phyloP scores from a whole-genome alignment of 1,140 invertebrate genomes.

The Stegodyphus dumicola region DNA sequence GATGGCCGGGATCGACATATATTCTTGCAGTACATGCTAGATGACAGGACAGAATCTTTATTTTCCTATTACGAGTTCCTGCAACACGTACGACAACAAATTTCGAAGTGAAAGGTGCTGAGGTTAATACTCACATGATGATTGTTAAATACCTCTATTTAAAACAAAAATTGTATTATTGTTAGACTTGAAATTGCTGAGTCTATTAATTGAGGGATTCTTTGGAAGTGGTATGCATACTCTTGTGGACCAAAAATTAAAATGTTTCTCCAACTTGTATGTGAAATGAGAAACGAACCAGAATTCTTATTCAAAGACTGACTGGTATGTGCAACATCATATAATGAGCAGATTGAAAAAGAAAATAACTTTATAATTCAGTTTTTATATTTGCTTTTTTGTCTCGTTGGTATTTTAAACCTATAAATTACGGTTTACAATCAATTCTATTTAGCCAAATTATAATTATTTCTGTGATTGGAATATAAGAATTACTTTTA shows the following conservation, averaged over 20 bases:
- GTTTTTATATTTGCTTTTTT: neutral
- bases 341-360: too few species aligned
- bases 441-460: slow-evolving; percentile 38
- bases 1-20: slow-evolving; percentile 83
- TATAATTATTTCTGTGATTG: slow-evolving; percentile 15
- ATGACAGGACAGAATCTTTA: slow-evolving; percentile 92
- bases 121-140: neutral
- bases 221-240: too few species aligned
- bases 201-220: too few species aligned
- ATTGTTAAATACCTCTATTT: too few species aligned
- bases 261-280: too few species aligned
- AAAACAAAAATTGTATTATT: too few species aligned
- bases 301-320: too few species aligned
- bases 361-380: too few species aligned
- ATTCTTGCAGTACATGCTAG: slow-evolving; percentile 90
- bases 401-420: slow-evolving; percentile 40
- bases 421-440: slow-evolving; percentile 36
- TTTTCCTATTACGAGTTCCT: slow-evolving; percentile 98
- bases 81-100: slow-evolving; percentile 91
- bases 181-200: too few species aligned
- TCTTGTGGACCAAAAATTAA: too few species aligned
- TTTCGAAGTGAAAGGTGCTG: slow-evolving; percentile 67
- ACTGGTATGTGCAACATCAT: too few species aligned
- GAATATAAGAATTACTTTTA: slow-evolving; percentile 18
- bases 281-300: too few species aligned